Conservation (phyloP, 2,113 vertebrate genomes). For the Onychostoma macrolepis region DNA sequence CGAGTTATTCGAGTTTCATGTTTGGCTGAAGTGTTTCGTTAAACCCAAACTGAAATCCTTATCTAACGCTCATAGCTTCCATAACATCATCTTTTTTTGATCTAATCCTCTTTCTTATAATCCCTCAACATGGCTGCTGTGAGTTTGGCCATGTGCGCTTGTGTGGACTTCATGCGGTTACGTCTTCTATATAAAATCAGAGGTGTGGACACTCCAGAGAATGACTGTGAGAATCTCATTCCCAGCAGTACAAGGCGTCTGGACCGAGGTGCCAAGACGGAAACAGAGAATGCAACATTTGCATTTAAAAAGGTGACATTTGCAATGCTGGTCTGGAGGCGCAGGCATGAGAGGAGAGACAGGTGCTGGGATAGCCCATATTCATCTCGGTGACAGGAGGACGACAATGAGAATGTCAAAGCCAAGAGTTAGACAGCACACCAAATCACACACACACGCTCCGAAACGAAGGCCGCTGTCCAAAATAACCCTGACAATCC, state of each 20-base stretch:
- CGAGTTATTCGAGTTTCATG: neutral
- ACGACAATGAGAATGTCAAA: constrained; percentile 51
- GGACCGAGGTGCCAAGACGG: constrained; percentile 8
- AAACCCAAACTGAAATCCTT: constrained; percentile 13
- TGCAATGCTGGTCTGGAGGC: constrained; percentile 54
- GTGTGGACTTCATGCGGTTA: neutral
- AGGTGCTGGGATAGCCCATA: constrained; percentile 45
- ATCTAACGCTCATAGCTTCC: constrained; percentile 1
- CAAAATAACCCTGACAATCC: constrained; percentile 28
- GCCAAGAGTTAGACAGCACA: constrained; percentile 40
- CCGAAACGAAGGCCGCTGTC: neutral
- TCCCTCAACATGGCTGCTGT: neutral
- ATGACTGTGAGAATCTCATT: constrained; percentile 33
- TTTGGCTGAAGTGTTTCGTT: neutral
- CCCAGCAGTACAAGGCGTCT: neutral
- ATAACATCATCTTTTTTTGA: neutral
- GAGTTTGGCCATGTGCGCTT: neutral
- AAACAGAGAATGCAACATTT: constrained; percentile 38
- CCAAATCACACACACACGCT: neutral
- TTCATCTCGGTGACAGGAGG: constrained; percentile 49
- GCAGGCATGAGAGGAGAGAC: constrained; percentile 31
- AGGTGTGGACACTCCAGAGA: constrained; percentile 8
- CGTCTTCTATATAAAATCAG: neutral
- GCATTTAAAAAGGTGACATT: constrained; percentile 63
- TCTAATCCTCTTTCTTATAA: constrained; percentile 34